Evolutionary conservation across 2,113 vertebrate species (phyloP), one percentile per base, ranked within the genome.

Genomic region (Callorhinus ursinus): DNA sequence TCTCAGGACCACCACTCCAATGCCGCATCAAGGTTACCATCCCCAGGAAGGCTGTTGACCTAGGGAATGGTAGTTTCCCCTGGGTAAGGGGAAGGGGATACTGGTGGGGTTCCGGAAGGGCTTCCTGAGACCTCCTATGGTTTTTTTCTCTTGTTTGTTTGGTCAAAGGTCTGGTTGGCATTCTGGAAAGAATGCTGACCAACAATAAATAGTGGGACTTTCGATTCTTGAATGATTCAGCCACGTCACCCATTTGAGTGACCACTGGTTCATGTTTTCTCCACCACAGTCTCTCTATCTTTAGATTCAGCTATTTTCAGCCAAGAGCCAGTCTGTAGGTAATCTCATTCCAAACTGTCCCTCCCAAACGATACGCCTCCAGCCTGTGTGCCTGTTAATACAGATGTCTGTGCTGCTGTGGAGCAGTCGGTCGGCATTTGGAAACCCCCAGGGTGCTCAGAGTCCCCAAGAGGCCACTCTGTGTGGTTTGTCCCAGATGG

Each of bases 81-180:
- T 9, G 15, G 57, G 46, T 0, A 0, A 71, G 18, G 14, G 33
- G n/a, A 76, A 53, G 28, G 14, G 46, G 31, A 69, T 28, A 28
- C 15, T 11, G 22, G 21, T 11, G 22, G 15, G 28, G 7, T 57
- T 53, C 42, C 8, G 15, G 59, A 86, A 92, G 87, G 49, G n/a
- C 14, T 28, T 33, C 59, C n/a, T 0, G 14, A 57, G 3, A 71
- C 10, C 12, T 5, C 36, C 11, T 7, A 4, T 0, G 18, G 26
- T 31, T 74, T 42, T n/a, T 42, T 26, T 22, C 28, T 28, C 21
- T 26, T 63, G 14, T 76, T 74, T 26, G 13, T 74, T 36, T 71
- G 67, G 51, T 7, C 72, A 72, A 84, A 93, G 2, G 26, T 53
- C 31, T 55, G 33, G 7, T 0, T 19, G 67, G 55, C 69, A 46